Base-by-base conservation (phyloP, 2,888 invertebrate species). In the Axea sp. region DNA sequence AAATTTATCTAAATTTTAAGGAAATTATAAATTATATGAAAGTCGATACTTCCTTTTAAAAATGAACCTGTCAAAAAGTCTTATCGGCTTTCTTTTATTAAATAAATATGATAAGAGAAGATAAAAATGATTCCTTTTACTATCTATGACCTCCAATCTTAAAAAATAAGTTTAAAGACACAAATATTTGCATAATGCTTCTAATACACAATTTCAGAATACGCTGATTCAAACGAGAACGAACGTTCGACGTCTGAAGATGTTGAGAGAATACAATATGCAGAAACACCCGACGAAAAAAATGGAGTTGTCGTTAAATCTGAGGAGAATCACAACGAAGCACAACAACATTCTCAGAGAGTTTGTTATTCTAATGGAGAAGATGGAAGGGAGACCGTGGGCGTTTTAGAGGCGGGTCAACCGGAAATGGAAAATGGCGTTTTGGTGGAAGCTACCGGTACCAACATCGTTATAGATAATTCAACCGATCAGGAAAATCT, bases 371-470 rank as follows among this genome's bases (percentile, higher is more conserved):
- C 77, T 33, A 75, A 72, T 74, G 77, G 67, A 37, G 83, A 80
- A 26, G 83, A 82, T 78, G 82, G 83, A 76, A 86, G 83, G 82
- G 84, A 85, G 73, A 75, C 71, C 73, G 84, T 86, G 83, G 86
- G 86, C 86, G 86, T 85, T 81, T 82, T 86, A 79, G 84, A 85
- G 86, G 86, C 86, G 86, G 86, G 82, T 78, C 86, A 79, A 64
- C 81, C 80, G 81, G 84, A 85, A 83, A 83, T 82, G 76, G 84
- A 86, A 86, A 86, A 86, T 86, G 86, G 86, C 86, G 86, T 77
- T 75, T 75, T 84, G 59, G 78, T 78, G n/a, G 83, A 82, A 68
- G 45, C 82, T 47, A 78, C 72, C 33, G 74, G 57, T 19, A 60
- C 57, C 6, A 82, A 82, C 73, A 69, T 78, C 9, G 80, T 80